Conservation (phyloP, 2,797 vertebrate genomes). For the Sphenodon punctatus region DNA sequence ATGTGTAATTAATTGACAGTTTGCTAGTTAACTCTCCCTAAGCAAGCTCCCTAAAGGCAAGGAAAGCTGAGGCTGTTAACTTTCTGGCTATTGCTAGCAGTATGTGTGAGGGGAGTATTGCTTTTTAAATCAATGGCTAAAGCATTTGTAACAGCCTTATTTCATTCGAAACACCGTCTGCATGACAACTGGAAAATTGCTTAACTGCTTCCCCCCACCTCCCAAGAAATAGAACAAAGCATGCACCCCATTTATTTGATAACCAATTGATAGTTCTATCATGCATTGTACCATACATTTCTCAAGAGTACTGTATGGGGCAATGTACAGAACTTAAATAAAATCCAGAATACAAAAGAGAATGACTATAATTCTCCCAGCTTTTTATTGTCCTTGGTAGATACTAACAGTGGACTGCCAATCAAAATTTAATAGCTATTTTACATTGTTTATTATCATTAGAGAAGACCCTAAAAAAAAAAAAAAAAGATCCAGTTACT, state of each 20-base stretch:
- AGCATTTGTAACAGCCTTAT: neutral
- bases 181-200: neutral
- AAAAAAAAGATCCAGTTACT: too few relatives aligned
- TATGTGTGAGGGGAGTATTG: neutral
- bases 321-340: neutral
- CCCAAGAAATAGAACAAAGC: neutral
- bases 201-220: neutral
- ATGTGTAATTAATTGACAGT: neutral
- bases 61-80: neutral
- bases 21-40: neutral
- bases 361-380: neutral
- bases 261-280: neutral
- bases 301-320: neutral
- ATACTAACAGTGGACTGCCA: neutral
- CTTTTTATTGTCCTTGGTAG: too few relatives aligned
- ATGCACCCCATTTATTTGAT: neutral
- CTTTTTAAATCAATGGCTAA: neutral
- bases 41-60: neutral
- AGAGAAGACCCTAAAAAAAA: too few relatives aligned
- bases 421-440: neutral
- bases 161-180: neutral
- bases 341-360: neutral
- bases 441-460: too few relatives aligned
- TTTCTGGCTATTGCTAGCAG: neutral
- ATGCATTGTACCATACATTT: neutral